A percentile compares a stretch with the other conserved stretches of the same genome.
Evolutionary conservation across 2,888 invertebrate species (phyloP).

Genomic region (Hyalella azteca): DNA sequence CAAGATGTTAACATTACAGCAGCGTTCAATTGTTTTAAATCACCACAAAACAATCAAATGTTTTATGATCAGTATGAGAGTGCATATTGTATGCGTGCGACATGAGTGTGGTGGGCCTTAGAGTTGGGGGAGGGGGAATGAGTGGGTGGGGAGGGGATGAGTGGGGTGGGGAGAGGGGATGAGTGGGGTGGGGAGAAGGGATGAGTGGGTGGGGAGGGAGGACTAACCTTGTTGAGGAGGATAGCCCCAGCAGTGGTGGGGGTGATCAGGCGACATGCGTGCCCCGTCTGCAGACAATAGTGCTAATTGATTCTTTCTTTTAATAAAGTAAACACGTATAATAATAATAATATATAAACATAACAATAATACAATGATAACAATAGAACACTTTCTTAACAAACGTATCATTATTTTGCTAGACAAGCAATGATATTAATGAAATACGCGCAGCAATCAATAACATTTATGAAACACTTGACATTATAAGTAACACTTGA

Average conservation of each 20-base stretch:
- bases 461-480: background rate
- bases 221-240: background rate
- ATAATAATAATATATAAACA: background rate
- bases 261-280: background rate
- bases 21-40: too few relatives aligned
- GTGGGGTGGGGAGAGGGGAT: background rate
- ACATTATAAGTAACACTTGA: background rate
- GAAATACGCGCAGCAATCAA: background rate
- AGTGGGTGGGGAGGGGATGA: background rate
- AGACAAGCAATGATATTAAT: background rate
- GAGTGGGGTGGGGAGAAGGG: background rate
- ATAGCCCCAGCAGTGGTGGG: background rate
- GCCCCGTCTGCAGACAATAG: background rate
- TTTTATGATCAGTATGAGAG: background rate
- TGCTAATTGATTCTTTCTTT: too few relatives aligned
- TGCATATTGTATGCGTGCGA: background rate
- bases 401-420: background rate
- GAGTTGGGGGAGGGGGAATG: background rate
- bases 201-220: background rate
- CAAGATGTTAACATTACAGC: too few relatives aligned
- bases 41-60: background rate
- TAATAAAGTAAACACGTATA: background rate
- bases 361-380: background rate
- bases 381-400: background rate
- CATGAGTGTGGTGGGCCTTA: background rate